Conservation (phyloP, 2,797 vertebrate species). For the Taeniopygia guttata region DNA sequence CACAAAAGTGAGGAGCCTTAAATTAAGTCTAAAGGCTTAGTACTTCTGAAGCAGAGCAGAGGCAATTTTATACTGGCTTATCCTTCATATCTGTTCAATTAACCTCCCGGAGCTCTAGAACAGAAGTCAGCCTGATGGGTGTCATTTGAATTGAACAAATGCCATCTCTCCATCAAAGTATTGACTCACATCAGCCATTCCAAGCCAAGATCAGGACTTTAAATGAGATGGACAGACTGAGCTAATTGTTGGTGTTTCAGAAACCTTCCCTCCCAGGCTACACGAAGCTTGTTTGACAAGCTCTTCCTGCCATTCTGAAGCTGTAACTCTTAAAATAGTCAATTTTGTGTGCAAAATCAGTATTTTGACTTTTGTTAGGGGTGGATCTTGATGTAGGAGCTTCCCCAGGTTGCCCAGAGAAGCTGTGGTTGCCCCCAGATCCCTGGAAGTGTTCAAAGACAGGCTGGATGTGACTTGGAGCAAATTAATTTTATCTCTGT, state of each 20-base stretch:
- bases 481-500: background rate
- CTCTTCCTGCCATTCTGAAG: background rate
- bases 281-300: background rate
- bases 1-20: conserved; percentile 36
- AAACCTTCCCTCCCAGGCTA: background rate
- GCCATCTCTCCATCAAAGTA: conserved; percentile 44
- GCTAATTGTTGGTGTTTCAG: conserved; percentile 15
- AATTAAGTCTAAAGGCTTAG: conserved; percentile 64
- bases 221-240: conserved; percentile 23
- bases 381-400: background rate
- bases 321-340: background rate
- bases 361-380: background rate
- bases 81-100: conserved; percentile 73
- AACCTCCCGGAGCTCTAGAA: conserved; percentile 67
- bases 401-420: background rate
- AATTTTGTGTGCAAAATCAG: background rate
- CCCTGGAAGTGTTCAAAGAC: background rate
- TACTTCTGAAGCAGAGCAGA: conserved; percentile 50
- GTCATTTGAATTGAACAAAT: conserved; percentile 72
- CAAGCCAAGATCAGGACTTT: background rate
- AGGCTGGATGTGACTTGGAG: rapidly evolving
- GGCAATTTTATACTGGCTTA: conserved; percentile 58
- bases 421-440: background rate
- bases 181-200: conserved; percentile 36
- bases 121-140: conserved; percentile 47